Conservation (phyloP, 2,113 vertebrate genomes). For the Anguilla japonica region DNA sequence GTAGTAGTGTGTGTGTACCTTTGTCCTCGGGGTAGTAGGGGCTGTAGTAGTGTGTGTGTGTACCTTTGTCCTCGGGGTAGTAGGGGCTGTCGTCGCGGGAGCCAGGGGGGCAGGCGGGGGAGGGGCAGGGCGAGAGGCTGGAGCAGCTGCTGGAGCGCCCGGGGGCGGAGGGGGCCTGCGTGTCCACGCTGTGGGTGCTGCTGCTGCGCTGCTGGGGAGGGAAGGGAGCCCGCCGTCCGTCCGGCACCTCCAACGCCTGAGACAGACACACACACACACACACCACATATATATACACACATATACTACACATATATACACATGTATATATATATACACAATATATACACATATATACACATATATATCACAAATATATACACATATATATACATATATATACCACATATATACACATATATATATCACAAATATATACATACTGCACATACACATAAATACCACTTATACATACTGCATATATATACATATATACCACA, state of each 20-base stretch:
- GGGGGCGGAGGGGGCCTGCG: constrained; percentile 87
- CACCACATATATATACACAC: no score
- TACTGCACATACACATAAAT: no score
- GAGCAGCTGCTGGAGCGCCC: constrained; percentile 84
- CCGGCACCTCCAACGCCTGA: constrained; percentile 81
- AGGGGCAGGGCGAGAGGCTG: constrained; percentile 87
- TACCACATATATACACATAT: no score
- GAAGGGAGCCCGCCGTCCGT: constrained; percentile 88
- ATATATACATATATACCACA: no score
- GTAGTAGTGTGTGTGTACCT: not conserved
- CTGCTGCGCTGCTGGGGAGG: constrained; percentile 91
- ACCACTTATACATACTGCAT: no score
- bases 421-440: no score
- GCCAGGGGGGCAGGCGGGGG: constrained; percentile 85
- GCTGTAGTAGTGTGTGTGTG: constrained; percentile 2
- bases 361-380: no score
- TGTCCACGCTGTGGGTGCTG: constrained; percentile 85
- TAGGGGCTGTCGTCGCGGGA: constrained; percentile 95
- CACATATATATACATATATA: no score
- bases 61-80: constrained; percentile 96
- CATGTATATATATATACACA: no score
- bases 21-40: not conserved
- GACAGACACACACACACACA: no score
- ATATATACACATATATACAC: no score
- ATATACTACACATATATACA: no score